Base-by-base conservation (phyloP, 2,797 vertebrate species). In the Falco berigora region DNA sequence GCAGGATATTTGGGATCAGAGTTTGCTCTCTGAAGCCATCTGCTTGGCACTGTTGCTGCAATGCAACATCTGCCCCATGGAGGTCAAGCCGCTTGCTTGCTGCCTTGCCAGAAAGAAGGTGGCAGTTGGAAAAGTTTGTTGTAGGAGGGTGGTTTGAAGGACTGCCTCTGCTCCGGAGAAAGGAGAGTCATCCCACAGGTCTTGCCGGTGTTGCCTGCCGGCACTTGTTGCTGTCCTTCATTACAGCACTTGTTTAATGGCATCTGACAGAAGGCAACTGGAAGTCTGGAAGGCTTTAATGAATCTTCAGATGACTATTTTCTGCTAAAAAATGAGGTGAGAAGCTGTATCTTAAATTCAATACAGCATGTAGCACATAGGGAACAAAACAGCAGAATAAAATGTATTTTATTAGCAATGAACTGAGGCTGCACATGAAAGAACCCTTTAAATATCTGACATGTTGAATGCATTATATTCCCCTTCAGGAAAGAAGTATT, bases 381-480 rank as follows among this genome's bases (percentile, higher is more conserved):
- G 94, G 96, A 97, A 92, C 95, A 92, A 91, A 95, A 78, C 59
- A 79, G 91, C 21, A 5, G 90, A 92, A 95, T 95, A 81, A 97
- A 96, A 96, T n/a, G n/a, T 87, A 72, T 96, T 98, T 96, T 96
- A 88, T 97, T 97, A 92, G 91, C 27, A 14, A 95, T 89, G 96
- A 97, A 72, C 93, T 72, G 67, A 93, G 92, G 93, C 90, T 90
- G 91, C 88, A 94, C 86, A 69, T 96, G 95, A 96, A 97, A 92
- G 90, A 93, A 66, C 86, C 81, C 92, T 96, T 95, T 97, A 95
- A 96, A 95, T 94, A 96, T 89, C 82, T 44, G 75, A 97, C 95
- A 86, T n/a, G 90, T 93, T 97, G 97, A 97, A 95, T 92, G 93
- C 77, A 83, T 98, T 96, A 44, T 92, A 92, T 97, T 96, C 96